Evolutionary conservation across 2,888 invertebrate species (phyloP).

Genomic region (Stenichneumon culpator): DNA sequence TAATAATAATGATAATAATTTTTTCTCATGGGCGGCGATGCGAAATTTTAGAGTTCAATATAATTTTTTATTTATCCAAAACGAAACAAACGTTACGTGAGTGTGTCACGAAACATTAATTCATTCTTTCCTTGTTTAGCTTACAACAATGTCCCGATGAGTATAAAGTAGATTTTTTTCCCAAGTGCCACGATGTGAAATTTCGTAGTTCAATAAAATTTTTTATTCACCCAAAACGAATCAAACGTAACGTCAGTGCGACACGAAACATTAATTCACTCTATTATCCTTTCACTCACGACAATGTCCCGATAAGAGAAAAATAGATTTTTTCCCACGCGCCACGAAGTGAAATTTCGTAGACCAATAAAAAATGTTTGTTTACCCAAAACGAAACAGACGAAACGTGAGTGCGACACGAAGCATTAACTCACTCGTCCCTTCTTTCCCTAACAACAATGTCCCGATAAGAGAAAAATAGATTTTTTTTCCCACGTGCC

Average conservation of each 20-base stretch:
- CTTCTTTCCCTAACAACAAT: conserved; percentile 23
- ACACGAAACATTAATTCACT: background rate
- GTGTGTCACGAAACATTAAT: background rate
- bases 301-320: no score
- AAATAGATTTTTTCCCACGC: no score
- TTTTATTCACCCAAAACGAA: background rate
- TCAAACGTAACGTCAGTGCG: background rate
- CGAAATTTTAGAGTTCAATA: background rate
- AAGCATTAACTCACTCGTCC: background rate
- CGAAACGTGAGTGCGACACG: background rate
- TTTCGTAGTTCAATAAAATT: background rate
- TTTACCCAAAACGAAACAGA: background rate
- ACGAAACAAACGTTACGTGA: background rate
- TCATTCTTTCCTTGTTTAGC: background rate
- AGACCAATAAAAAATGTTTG: no score
- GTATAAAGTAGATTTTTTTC: no score
- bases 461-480: background rate
- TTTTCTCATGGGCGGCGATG: background rate
- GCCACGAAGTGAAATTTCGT: no score
- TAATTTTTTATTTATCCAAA: background rate
- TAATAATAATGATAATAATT: background rate
- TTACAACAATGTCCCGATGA: conserved; percentile 8
- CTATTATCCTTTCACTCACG: no score
- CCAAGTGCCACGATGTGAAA: background rate
- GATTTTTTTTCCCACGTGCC: no score